Conservation (phyloP, 2,797 vertebrate genomes). For the Limnodromus scolopaceus region DNA sequence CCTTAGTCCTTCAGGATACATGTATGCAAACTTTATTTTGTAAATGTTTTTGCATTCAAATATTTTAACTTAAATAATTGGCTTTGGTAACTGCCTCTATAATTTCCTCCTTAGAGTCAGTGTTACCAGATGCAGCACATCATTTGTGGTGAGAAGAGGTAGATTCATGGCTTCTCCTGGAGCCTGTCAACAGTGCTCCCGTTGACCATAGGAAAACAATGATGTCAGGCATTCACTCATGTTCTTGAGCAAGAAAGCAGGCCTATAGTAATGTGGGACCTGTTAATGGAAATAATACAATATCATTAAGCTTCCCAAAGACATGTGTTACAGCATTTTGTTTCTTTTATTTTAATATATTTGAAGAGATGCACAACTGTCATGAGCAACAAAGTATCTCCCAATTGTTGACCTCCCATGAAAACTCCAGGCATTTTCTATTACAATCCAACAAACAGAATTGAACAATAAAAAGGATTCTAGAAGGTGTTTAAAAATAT, state of each 20-base stretch:
- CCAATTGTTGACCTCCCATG: accelerated
- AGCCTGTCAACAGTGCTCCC: neutral
- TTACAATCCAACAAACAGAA: neutral
- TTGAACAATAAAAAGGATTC: neutral
- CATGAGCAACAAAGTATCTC: neutral
- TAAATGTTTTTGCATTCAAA: neutral
- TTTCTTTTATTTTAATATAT: neutral
- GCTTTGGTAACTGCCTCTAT: neutral
- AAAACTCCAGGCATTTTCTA: neutral
- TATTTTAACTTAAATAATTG: neutral
- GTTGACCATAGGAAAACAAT: neutral
- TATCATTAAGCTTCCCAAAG: neutral
- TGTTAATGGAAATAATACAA: neutral
- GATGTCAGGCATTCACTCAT: neutral
- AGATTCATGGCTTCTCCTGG: neutral
- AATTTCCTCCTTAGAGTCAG: neutral
- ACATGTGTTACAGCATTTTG: neutral
- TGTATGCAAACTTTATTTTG: neutral
- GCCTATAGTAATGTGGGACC: neutral
- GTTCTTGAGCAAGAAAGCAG: neutral
- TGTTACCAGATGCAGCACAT: neutral
- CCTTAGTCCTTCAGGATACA: neutral
- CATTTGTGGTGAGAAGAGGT: neutral
- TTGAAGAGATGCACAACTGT: neutral
- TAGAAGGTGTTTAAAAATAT: neutral